Conservation (phyloP, 2,888 invertebrate genomes). For the Pristionchus mayeri region DNA sequence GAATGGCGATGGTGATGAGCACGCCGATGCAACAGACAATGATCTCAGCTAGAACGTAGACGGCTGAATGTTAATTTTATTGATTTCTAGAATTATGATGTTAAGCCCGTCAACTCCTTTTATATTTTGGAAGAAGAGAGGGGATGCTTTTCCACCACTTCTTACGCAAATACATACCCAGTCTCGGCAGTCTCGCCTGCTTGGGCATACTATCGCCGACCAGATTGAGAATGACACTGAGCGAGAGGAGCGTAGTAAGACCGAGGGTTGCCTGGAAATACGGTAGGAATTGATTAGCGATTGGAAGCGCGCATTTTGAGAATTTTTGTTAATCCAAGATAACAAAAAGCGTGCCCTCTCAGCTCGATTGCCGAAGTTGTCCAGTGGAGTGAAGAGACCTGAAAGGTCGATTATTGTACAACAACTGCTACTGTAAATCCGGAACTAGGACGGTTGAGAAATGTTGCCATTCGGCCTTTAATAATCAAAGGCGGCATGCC, state of each 20-base stretch:
- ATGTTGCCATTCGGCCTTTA: too few relatives aligned
- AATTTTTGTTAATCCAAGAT: neutral
- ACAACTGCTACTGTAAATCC: neutral
- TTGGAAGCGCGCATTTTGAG: too few relatives aligned
- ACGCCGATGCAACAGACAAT: constrained; percentile 47
- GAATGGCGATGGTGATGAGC: constrained; percentile 47
- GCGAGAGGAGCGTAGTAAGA: constrained; percentile 50
- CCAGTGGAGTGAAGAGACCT: constrained; percentile 47
- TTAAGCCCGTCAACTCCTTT: too few relatives aligned
- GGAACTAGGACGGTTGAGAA: too few relatives aligned
- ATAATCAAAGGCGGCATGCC: too few relatives aligned
- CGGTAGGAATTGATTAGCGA: neutral
- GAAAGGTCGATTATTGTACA: neutral
- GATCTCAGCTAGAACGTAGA: constrained; percentile 47
- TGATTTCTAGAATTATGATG: neutral
- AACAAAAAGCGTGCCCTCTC: neutral
- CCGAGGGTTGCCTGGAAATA: constrained; percentile 44
- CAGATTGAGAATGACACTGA: constrained; percentile 48
- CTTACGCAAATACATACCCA: constrained; percentile 40
- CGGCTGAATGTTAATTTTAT: constrained; percentile 22
- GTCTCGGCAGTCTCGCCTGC: constrained; percentile 21
- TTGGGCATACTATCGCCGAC: constrained; percentile 49
- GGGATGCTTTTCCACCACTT: neutral
- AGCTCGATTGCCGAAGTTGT: constrained; percentile 49
- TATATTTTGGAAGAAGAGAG: too few relatives aligned